phyloP scores from a whole-genome alignment of 92 coral and sea anemone species.

The Micromussa lordhowensis region DNA sequence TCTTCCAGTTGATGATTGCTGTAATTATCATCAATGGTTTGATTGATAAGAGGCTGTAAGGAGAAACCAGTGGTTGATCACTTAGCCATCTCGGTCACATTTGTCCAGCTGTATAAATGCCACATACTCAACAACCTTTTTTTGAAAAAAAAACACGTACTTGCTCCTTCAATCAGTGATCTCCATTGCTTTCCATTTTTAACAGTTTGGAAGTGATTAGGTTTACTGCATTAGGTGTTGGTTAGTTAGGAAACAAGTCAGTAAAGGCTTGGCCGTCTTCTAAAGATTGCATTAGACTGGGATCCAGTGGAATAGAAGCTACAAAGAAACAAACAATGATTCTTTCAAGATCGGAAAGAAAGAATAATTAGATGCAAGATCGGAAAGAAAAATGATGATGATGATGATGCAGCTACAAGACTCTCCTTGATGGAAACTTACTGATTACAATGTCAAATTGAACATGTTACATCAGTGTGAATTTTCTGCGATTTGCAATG shows the following conservation, averaged over 20 bases:
- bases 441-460: background rate
- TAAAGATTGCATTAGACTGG: slow-evolving; percentile 77
- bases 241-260: slow-evolving; percentile 75
- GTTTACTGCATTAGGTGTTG: slow-evolving; percentile 80
- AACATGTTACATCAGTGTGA: background rate
- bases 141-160: background rate
- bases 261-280: slow-evolving; percentile 87
- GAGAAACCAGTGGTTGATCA: background rate
- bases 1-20: background rate
- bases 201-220: slow-evolving; percentile 64
- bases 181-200: background rate
- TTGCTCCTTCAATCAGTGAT: background rate
- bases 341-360: background rate
- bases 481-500: background rate
- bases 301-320: slow-evolving; percentile 96
- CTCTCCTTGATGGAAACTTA: background rate
- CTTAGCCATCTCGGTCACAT: background rate
- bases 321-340: background rate
- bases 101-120: background rate
- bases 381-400: background rate
- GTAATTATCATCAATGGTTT: background rate
- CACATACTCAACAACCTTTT: background rate
- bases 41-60: background rate
- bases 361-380: too few relatives aligned
- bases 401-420: background rate